phyloP scores from a whole-genome alignment of 2,113 vertebrate genomes.

The Dinomys branickii region DNA sequence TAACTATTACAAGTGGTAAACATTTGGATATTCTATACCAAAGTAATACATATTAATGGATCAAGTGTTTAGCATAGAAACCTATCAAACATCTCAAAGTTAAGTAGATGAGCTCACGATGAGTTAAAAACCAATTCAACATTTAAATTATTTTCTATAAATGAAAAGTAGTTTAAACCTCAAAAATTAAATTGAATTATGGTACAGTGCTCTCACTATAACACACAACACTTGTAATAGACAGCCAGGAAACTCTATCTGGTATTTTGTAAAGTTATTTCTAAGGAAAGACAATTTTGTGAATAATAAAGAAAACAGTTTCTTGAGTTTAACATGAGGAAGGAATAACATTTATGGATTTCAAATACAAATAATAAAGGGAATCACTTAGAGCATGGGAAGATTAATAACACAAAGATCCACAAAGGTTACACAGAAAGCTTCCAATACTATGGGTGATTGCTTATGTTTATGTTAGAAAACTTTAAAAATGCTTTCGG shows the following conservation, averaged over 20 bases:
- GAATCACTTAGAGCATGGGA: neutral
- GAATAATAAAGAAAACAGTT: constrained; percentile 11
- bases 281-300: constrained; percentile 18
- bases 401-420: constrained; percentile 51
- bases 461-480: neutral
- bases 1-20: neutral
- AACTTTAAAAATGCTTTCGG: constrained; percentile 22
- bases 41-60: neutral
- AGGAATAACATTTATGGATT: constrained; percentile 65
- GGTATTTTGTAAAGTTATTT: constrained; percentile 57
- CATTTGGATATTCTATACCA: neutral
- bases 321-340: neutral
- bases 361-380: constrained; percentile 52
- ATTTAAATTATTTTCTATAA: neutral
- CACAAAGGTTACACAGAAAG: neutral
- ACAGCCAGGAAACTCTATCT: constrained; percentile 63
- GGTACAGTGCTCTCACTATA: constrained; percentile 52
- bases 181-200: constrained; percentile 76
- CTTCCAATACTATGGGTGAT: neutral
- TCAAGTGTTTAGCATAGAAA: neutral
- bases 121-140: neutral
- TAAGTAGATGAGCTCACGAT: neutral
- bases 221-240: constrained; percentile 59
- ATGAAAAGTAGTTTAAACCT: constrained; percentile 15
- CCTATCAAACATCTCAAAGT: neutral